Conservation (phyloP, 2,113 vertebrate species). For the Larimichthys polyactis region DNA sequence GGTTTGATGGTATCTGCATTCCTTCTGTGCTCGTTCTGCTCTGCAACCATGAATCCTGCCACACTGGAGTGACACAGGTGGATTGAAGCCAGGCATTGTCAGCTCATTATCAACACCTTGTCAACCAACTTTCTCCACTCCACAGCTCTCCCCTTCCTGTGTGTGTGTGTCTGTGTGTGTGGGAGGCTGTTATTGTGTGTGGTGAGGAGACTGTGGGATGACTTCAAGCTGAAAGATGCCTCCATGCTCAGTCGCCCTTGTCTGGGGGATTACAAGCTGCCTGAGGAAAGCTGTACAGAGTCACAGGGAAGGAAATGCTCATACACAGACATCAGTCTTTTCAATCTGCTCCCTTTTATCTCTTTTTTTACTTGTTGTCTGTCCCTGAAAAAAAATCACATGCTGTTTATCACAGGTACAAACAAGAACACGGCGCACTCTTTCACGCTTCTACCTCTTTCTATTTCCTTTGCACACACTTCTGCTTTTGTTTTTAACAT, state of each 20-base stretch:
- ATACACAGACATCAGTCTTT: conserved; percentile 23
- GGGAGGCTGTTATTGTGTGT: conserved; percentile 29
- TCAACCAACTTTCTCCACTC: conserved; percentile 57
- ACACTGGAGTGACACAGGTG: conserved; percentile 49
- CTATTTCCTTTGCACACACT: conserved; percentile 55
- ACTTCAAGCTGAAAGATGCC: conserved; percentile 39
- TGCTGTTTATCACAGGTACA: conserved; percentile 32
- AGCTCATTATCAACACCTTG: conserved; percentile 71
- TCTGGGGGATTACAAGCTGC: conserved; percentile 46
- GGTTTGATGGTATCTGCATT: conserved; percentile 45
- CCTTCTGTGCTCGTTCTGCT: conserved; percentile 17
- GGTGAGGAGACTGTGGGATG: conserved; percentile 31
- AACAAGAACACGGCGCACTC: conserved; percentile 13
- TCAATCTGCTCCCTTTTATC: conserved; percentile 26
- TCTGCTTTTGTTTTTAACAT: conserved; percentile 48
- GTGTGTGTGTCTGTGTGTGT: conserved; percentile 37
- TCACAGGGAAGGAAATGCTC: conserved; percentile 22
- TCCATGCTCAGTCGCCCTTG: conserved; percentile 22
- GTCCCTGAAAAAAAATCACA: conserved; percentile 10
- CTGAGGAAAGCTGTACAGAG: conserved; percentile 27
- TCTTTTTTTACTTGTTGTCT: conserved; percentile 9
- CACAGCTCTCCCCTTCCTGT: conserved; percentile 33
- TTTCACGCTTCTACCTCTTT: conserved; percentile 19
- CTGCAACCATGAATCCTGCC: conserved; percentile 26
- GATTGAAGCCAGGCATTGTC: conserved; percentile 64